Evolutionary conservation across 53 echinoderm and acorn worm genomes (phyloP).

Genomic region (Stichopus horrens): DNA sequence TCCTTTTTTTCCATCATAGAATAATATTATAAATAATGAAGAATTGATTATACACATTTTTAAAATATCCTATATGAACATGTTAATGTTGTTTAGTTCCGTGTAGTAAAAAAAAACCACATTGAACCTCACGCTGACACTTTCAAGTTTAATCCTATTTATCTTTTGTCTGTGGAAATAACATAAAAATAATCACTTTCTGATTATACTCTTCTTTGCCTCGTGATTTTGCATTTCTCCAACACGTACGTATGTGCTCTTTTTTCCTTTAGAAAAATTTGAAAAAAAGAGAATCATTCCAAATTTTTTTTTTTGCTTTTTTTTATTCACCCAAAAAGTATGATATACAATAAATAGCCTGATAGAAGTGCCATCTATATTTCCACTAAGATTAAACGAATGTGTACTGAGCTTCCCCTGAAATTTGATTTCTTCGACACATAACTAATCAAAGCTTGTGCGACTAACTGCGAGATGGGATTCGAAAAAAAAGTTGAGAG

Average conservation of each 20-base stretch:
- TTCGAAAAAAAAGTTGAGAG: neutral
- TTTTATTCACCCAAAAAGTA: neutral
- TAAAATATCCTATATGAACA: constrained; percentile 22
- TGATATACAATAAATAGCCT: neutral
- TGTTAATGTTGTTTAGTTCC: constrained; percentile 39
- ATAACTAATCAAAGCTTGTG: constrained; percentile 1
- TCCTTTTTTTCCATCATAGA: neutral
- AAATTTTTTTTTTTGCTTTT: neutral
- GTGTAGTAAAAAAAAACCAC: constrained; percentile 19
- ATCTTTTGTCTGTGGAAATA: neutral
- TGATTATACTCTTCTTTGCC: too few species aligned
- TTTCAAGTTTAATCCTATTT: constrained; percentile 37
- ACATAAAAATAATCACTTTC: constrained; percentile 8
- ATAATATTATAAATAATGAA: constrained; percentile 35
- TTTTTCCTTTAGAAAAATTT: too few species aligned
- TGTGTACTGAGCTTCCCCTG: constrained; percentile 39
- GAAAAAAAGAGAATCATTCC: too few species aligned
- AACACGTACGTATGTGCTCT: too few species aligned
- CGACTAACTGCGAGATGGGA: constrained; percentile 30
- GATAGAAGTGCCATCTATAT: neutral
- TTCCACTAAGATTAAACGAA: constrained; percentile 2
- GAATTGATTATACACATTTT: constrained; percentile 31
- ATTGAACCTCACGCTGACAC: constrained; percentile 40
- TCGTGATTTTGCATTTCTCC: too few species aligned
- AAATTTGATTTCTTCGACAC: constrained; percentile 26